Percentiles rank a stretch among this genome's conserved stretches.
Conservation (phyloP, 2,888 invertebrate genomes). For the Pseudococcus longispinus region DNA sequence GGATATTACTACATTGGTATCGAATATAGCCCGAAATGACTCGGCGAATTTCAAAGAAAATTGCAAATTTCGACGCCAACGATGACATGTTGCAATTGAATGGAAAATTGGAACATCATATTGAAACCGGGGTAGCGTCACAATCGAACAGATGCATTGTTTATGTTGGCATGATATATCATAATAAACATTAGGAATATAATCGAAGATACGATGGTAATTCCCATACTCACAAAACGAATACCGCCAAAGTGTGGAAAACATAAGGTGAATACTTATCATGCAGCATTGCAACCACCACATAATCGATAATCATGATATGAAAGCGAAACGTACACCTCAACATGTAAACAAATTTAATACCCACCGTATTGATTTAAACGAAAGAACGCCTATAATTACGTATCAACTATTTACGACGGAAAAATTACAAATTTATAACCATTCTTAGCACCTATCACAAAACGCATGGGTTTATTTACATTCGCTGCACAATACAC, state of each 20-base stretch:
- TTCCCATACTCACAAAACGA: not conserved
- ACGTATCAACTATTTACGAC: not conserved
- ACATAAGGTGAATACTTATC: constrained; percentile 15
- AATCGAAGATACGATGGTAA: not conserved
- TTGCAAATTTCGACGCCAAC: not conserved
- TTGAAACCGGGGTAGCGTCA: not conserved
- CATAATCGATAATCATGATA: constrained; percentile 34
- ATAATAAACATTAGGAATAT: not conserved
- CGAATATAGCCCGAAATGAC: not conserved
- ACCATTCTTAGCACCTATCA: not conserved
- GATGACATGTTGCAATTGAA: not conserved
- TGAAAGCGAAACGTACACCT: constrained; percentile 31
- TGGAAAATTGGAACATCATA: not conserved
- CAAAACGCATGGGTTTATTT: constrained; percentile 29
- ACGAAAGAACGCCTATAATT: constrained; percentile 20
- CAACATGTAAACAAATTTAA: constrained; percentile 39
- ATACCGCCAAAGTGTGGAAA: constrained; percentile 16
- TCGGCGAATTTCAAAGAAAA: not conserved
- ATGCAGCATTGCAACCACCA: constrained; percentile 41
- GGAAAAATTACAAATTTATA: not conserved
- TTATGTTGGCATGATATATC: not conserved
- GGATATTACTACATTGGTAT: not conserved
- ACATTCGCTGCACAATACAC: not conserved
- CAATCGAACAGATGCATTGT: not conserved
- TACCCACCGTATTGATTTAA: constrained; percentile 29